A percentile compares a stretch with the other conserved stretches of the same genome.
phyloP scores from a whole-genome alignment of 2,888 invertebrate genomes.

The Caenorhabditis sulstoni region DNA sequence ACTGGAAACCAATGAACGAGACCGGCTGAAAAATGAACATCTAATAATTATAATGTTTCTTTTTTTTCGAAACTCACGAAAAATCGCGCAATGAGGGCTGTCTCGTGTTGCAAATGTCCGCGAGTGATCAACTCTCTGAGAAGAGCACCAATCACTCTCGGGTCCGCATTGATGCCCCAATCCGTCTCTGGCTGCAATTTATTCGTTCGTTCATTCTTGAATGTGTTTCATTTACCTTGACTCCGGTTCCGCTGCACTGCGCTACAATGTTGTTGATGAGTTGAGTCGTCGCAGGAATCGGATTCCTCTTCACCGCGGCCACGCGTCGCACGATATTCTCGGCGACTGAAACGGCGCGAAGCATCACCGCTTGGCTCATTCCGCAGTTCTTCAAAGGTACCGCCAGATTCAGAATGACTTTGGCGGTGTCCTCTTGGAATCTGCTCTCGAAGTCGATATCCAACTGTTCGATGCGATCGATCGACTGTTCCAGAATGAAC shows the following conservation, averaged over 20 bases:
- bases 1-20: background rate
- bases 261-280: conserved; percentile 58
- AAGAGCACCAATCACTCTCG: conserved; percentile 15
- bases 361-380: conserved; percentile 9
- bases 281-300: conserved; percentile 61
- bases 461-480: conserved; percentile 32
- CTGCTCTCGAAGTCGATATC: conserved; percentile 49
- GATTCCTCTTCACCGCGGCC: conserved; percentile 47
- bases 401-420: conserved; percentile 43
- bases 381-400: conserved; percentile 18
- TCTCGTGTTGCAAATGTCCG: conserved; percentile 41
- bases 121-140: conserved; percentile 24
- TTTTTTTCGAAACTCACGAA: conserved; percentile 31
- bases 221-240: conserved; percentile 32
- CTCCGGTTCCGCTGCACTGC: conserved; percentile 44
- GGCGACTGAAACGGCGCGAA: conserved; percentile 48
- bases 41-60: background rate
- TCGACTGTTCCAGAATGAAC: conserved; percentile 9
- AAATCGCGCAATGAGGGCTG: conserved; percentile 29
- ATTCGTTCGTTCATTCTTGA: conserved; percentile 2
- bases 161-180: conserved; percentile 40
- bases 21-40: background rate
- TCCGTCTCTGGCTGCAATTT: conserved; percentile 50
- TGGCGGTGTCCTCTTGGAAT: conserved; percentile 54
- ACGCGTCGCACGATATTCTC: conserved; percentile 55